Evolutionary conservation across 1,140 invertebrate species (phyloP).

Genomic region (Hydropsyche tenuis): DNA sequence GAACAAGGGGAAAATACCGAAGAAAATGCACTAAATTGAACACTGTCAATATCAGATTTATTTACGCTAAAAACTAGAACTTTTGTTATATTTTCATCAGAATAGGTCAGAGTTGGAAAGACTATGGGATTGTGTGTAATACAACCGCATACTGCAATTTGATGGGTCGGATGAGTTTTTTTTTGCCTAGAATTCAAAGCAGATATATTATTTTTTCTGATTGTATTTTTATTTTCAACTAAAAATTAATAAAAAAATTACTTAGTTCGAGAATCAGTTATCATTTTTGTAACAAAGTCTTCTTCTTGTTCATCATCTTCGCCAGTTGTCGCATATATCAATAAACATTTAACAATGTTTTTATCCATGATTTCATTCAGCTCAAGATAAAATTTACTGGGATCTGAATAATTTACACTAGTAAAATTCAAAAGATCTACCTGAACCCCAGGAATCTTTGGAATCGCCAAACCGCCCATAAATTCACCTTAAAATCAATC

Average conservation of each 20-base stretch:
- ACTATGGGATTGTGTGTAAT: background rate
- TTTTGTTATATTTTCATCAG: background rate
- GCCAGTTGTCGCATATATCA: background rate
- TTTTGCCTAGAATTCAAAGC: too few species aligned
- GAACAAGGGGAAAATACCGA: background rate
- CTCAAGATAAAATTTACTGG: background rate
- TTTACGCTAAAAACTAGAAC: background rate
- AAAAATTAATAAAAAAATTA: background rate
- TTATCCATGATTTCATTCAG: background rate
- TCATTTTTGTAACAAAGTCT: background rate
- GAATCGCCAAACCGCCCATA: background rate
- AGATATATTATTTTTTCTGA: too few species aligned
- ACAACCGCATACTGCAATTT: background rate
- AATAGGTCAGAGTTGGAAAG: background rate
- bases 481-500: background rate
- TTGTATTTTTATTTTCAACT: background rate
- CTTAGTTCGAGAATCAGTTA: background rate
- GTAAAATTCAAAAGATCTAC: background rate
- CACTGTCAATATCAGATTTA: background rate
- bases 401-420: background rate
- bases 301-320: background rate
- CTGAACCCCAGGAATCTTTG: background rate
- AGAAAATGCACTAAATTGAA: background rate
- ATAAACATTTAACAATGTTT: constrained; percentile 15
- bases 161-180: too few species aligned